Percentiles rank a stretch among this genome's conserved stretches.
Evolutionary conservation across 2,113 vertebrate species (phyloP).

Genomic region (Taurulus bubalis): DNA sequence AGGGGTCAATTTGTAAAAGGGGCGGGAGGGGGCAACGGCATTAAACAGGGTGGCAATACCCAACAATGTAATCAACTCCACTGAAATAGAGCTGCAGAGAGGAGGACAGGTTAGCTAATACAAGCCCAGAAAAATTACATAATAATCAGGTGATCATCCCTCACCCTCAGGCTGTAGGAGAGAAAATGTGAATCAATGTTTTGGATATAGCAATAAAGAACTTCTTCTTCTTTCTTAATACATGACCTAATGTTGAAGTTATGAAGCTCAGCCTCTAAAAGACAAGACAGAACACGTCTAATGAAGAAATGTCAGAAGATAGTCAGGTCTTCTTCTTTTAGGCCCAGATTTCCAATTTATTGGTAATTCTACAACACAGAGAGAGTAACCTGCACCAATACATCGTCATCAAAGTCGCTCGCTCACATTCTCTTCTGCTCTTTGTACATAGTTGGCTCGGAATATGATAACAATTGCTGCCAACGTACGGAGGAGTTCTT

Average conservation of each 20-base stretch:
- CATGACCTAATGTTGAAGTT: conserved; percentile 41
- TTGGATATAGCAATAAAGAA: conserved; percentile 11
- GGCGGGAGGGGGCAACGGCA: conserved; percentile 20
- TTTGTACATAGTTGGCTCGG: not conserved
- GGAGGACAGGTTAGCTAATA: conserved; percentile 43
- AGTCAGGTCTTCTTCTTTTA: not conserved
- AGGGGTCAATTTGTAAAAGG: conserved; percentile 37
- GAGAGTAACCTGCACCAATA: not conserved
- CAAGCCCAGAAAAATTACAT: conserved; percentile 57
- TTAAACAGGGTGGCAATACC: conserved; percentile 49
- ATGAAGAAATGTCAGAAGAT: conserved; percentile 32
- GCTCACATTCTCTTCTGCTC: not conserved
- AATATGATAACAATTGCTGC: not conserved
- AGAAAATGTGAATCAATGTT: conserved; percentile 24
- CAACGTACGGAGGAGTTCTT: not conserved
- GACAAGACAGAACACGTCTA: conserved; percentile 66
- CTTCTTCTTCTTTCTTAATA: too few species aligned
- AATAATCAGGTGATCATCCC: conserved; percentile 44
- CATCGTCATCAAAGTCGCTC: not conserved
- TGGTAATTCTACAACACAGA: not conserved
- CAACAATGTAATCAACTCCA: conserved; percentile 63
- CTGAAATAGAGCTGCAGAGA: conserved; percentile 61
- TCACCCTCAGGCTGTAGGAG: conserved; percentile 41
- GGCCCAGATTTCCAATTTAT: not conserved
- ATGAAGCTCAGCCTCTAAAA: conserved; percentile 35